Percentiles rank a stretch among this genome's conserved stretches.
phyloP scores from a whole-genome alignment of 2,113 vertebrate species.

The Columbina picui region DNA sequence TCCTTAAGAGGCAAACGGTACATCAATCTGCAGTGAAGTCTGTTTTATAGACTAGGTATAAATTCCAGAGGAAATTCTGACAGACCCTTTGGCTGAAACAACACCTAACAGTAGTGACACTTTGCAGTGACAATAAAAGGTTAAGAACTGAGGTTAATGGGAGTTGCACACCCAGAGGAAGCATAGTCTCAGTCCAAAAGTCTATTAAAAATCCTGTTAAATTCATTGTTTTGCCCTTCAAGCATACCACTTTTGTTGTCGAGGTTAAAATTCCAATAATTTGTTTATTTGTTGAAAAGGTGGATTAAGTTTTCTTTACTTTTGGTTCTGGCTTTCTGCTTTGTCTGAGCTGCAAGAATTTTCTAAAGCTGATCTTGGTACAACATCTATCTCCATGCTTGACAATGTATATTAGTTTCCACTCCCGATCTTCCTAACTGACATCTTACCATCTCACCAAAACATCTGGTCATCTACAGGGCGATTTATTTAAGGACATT shows the following conservation, averaged over 20 bases:
- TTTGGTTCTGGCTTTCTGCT: background rate
- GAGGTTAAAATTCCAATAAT: background rate
- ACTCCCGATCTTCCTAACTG: background rate
- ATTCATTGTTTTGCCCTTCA: background rate
- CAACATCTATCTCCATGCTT: background rate
- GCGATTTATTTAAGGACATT: background rate
- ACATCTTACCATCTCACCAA: rapidly evolving
- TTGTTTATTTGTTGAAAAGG: background rate
- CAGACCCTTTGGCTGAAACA: background rate
- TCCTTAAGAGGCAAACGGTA: constrained; percentile 7
- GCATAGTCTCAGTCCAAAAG: background rate
- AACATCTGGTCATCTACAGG: background rate
- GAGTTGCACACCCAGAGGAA: background rate
- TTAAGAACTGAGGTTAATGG: background rate
- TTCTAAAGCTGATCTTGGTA: background rate
- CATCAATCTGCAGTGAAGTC: background rate
- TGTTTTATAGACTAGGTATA: constrained; percentile 19
- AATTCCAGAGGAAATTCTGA: background rate
- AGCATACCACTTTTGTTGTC: rapidly evolving
- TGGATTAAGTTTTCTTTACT: background rate
- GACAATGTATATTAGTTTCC: background rate
- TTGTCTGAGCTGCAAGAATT: background rate
- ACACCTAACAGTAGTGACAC: background rate
- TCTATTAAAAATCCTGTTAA: background rate
- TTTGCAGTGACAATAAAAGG: background rate